phyloP scores from a whole-genome alignment of 2,113 vertebrate species.

The Sialia sialis region DNA sequence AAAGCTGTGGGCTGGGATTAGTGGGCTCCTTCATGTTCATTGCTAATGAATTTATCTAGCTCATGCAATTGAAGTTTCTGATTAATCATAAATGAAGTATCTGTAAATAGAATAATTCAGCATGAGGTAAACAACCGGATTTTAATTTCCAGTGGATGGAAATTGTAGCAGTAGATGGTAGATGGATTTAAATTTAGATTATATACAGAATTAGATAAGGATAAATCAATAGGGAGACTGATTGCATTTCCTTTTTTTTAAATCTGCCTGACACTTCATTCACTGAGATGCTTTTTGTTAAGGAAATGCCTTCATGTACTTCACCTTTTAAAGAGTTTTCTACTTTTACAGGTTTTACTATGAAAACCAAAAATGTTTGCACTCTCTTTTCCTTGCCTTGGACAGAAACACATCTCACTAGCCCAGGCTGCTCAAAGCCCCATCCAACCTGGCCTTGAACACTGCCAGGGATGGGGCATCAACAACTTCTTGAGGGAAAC shows the following conservation, averaged over 20 bases:
- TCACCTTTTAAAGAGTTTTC: neutral
- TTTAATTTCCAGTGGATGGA: neutral
- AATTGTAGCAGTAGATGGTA: neutral
- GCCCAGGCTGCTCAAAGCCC: neutral
- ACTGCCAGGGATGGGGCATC: neutral
- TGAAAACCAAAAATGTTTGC: neutral
- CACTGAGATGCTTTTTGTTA: neutral
- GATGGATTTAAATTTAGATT: constrained; percentile 1
- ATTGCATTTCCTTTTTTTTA: neutral
- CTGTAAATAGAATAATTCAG: constrained; percentile 29
- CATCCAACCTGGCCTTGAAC: neutral
- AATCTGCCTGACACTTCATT: neutral
- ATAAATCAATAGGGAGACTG: neutral
- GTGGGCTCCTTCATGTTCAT: neutral
- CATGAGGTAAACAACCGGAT: neutral
- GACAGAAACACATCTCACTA: neutral
- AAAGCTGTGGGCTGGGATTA: constrained; percentile 6
- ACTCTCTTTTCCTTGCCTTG: neutral
- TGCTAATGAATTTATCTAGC: neutral
- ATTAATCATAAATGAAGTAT: constrained; percentile 10
- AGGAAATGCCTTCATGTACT: neutral
- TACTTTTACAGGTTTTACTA: neutral
- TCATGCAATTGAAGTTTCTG: neutral
- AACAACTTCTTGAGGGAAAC: neutral
- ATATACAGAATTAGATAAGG: neutral